Base-by-base conservation (phyloP, 2,888 invertebrate species). In the Danaus chrysippus region DNA sequence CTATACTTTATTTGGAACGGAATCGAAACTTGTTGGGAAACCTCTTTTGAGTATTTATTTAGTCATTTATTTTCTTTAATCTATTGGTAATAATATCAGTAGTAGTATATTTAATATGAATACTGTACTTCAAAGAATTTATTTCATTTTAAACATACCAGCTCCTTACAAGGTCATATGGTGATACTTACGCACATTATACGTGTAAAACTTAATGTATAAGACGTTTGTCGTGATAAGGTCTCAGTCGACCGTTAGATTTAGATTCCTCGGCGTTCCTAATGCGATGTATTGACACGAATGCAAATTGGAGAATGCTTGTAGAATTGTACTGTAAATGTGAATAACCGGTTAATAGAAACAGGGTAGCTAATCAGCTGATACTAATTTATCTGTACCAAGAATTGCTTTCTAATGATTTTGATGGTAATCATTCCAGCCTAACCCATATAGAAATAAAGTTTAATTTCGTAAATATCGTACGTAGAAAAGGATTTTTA, bases 221-320 rank as follows among this genome's bases (percentile, higher is more conserved):
- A 13, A 17, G 23, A 15, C 54, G 42, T 49, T 56, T 60, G 62
- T 56, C 55, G 58, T 56, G 64, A 56, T 57, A 58, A 62, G 70
- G 74, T 75, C 78, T 78, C 72, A 70, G 60, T 67, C 67, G 66
- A 84, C 89, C 84, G 87, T 86, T 87, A 87, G 69, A 70, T 67
- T 77, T 80, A 84, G 80, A 84, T 83, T 81, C 83, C 82, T 75
- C 73, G 68, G 67, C 76, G 78, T 75, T 79, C 17, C 78, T 79
- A 70, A 70, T 65, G 70, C 68, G 81, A 78, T 76, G 76, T 75
- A 77, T 73, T 74, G 76, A 71, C 73, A 73, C 73, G 77, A 77
- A 87, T 88, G 83, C 77, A 83, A 87, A 88, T 87, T 78, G 74
- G 73, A 69, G 79, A 78, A 81, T 80, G 73, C 77, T 76, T 81